A percentile compares a stretch with the other conserved stretches of the same genome.
Conservation (phyloP, 23 tunicate species). For the Diplosoma virens region DNA sequence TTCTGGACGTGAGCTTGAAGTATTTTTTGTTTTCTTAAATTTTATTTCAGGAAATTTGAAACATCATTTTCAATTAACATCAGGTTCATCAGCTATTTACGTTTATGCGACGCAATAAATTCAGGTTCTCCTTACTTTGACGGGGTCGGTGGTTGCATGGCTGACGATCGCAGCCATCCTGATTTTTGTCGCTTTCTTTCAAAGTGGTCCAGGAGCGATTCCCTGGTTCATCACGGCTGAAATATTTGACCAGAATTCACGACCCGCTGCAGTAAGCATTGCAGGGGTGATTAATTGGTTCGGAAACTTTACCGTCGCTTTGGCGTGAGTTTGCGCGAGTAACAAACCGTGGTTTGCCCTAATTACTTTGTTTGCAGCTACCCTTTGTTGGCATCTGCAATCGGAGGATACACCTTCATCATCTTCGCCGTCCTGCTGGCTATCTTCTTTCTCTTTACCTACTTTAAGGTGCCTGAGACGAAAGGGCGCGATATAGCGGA, state of each 20-base stretch:
- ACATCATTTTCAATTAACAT: no score
- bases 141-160: slow-evolving; percentile 29
- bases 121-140: slow-evolving; percentile 29
- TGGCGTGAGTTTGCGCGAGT: slow-evolving; percentile 87
- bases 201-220: slow-evolving; percentile 95
- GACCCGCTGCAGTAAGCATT: slow-evolving; percentile 87
- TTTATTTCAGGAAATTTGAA: no score
- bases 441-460: slow-evolving; percentile 64
- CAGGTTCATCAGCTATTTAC: no score
- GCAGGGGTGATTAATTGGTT: slow-evolving; percentile 88
- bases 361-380: slow-evolving; percentile 33
- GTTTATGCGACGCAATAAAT: background rate
- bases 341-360: background rate
- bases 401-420: slow-evolving; percentile 86
- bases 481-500: slow-evolving; percentile 75
- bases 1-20: no score
- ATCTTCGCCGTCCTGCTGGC: slow-evolving; percentile 86
- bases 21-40: no score
- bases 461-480: slow-evolving; percentile 91
- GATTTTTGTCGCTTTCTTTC: slow-evolving; percentile 88
- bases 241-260: slow-evolving; percentile 65
- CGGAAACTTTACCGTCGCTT: slow-evolving; percentile 82
- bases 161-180: slow-evolving; percentile 54
- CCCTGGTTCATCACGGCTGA: slow-evolving; percentile 99
- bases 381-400: slow-evolving; percentile 60